A percentile compares a stretch with the other conserved stretches of the same genome.
These are phyloP conservation scores for Hippopotamyrus pictus DNA, from an alignment of 2,797 vertebrate genomes.

Conservation along the genomic window DNA sequence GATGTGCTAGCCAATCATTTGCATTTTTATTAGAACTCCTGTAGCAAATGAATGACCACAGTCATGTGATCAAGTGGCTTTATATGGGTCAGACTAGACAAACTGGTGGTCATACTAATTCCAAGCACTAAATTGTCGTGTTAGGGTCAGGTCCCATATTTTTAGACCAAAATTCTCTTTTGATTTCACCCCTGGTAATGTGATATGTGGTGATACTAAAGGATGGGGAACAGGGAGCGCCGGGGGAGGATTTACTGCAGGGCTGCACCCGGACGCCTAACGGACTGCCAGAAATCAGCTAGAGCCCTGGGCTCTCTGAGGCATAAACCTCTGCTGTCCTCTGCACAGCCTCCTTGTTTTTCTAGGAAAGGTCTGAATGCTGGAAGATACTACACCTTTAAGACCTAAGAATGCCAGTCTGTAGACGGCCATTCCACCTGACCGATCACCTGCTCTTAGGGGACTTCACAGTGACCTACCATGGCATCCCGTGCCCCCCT, in stretches of 20 bases:
- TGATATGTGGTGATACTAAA: not conserved
- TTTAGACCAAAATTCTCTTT: not conserved
- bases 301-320: not conserved
- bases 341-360: not conserved
- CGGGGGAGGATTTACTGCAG: not conserved
- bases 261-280: not conserved
- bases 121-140: no score
- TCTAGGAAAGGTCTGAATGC: not conserved
- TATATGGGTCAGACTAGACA: not conserved
- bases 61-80: not conserved
- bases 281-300: not conserved
- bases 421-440: not conserved
- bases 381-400: not conserved
- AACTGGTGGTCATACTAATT: no score
- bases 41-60: not conserved
- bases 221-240: not conserved
- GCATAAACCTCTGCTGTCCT: not conserved
- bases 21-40: not conserved
- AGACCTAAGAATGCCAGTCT: not conserved
- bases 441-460: not conserved
- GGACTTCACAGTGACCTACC: not conserved
- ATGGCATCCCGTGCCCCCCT: not conserved
- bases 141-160: not conserved
- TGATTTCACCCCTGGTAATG: not conserved
- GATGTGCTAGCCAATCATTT: not conserved